These are phyloP conservation scores for Siderastrea siderea DNA, from an alignment of 92 coral and sea anemone species.

Conservation along the genomic window DNA sequence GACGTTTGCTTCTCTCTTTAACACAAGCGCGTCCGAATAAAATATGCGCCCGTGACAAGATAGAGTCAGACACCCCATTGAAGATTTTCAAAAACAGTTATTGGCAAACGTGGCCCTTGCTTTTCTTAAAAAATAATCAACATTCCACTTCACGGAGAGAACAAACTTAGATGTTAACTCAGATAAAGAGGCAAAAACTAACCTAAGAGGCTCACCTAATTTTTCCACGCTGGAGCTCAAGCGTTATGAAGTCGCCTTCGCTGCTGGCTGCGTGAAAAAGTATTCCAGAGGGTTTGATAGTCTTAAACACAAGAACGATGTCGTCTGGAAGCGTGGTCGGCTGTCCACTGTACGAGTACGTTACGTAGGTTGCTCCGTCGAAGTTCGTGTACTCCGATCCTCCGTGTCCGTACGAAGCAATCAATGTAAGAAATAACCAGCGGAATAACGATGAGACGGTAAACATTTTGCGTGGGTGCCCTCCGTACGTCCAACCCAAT, in stretches of 20 bases:
- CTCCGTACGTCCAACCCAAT: slow-evolving; percentile 31
- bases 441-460: slow-evolving; percentile 9
- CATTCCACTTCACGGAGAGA: slow-evolving; percentile 50
- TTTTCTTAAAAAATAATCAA: slow-evolving; percentile 41
- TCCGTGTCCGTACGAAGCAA: slow-evolving; percentile 15
- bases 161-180: slow-evolving; percentile 35
- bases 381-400: slow-evolving; percentile 55
- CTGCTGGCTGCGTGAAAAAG: slow-evolving; percentile 86
- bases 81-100: slow-evolving; percentile 31
- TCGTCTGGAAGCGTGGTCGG: slow-evolving; percentile 58
- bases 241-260: slow-evolving; percentile 86
- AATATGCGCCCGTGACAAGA: background rate
- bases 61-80: slow-evolving; percentile 45
- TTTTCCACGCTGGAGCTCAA: slow-evolving; percentile 93
- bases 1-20: slow-evolving; percentile 12
- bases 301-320: slow-evolving; percentile 78
- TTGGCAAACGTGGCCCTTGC: slow-evolving; percentile 20
- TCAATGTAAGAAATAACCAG: slow-evolving; percentile 33
- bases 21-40: slow-evolving; percentile 9
- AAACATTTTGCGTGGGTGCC: slow-evolving; percentile 48
- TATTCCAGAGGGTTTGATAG: slow-evolving; percentile 88
- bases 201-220: slow-evolving; percentile 81
- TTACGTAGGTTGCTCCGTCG: slow-evolving; percentile 82
- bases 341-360: slow-evolving; percentile 60
- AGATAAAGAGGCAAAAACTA: slow-evolving; percentile 36